Evolutionary conservation across 1,140 invertebrate genomes (phyloP), one percentile per base, ranked within the genome.

Genomic region (Druon quercuslanigerum): DNA sequence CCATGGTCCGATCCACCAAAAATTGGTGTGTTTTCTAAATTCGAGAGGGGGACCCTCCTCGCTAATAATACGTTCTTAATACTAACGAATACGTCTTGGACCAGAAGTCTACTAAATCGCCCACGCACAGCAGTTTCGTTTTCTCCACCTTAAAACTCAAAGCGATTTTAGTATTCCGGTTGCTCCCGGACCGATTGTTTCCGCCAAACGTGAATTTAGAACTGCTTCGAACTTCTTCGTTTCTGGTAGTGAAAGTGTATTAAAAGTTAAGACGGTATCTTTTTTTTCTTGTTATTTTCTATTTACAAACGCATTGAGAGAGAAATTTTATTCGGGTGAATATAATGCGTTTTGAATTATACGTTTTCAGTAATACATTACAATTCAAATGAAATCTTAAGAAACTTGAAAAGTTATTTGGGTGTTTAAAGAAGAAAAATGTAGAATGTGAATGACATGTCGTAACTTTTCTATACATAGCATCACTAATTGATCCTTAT

Each of bases 61-160:
- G 25, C 25, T 66, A 66, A 66, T 66, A 66, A 66, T 66, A 66
- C 25, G 57, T 66, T 66, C 25, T 66, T 66, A 33, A 66, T 66
- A 25, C 57, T 3, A 66, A 66, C 25, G 33, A 66, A 66, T 66
- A 40, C 57, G 25, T 66, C 25, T 66, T 66, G 57, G 25, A 66
- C 40, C 25, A 66, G 57, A 9, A 66, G 13, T 16, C 57, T 16
- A 5, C 12, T 66, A 66, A 66, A 66, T 66, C 57, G 57, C 57
- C 57, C 57, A 66, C 57, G 57, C 57, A 16, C 14, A 25, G 46
- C 57, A 66, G 13, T 40, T 66, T 66, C 14, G 33, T 66, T 66
- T 33, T 66, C 25, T 13, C 12, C 12, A 66, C 57, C 13, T 66
- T 40, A 33, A 40, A 66, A 66, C 57, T 40, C 40, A 40, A 40